Evolutionary conservation across 2,113 vertebrate species (phyloP), one percentile per base, ranked within the genome.

Genomic region (Solea senegalensis): DNA sequence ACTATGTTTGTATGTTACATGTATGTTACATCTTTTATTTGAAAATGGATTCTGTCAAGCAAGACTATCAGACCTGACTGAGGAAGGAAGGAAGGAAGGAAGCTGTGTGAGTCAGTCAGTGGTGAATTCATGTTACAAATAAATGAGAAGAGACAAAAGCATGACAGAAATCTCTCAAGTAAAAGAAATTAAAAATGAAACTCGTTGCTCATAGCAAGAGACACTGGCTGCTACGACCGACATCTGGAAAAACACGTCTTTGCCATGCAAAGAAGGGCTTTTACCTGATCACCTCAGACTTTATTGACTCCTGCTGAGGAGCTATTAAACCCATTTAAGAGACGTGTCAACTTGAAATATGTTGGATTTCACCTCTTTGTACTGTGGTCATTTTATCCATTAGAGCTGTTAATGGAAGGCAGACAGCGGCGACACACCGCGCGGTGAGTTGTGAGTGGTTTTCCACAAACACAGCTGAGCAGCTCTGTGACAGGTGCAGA

Each of bases 371-470:
- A 16, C 9, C 8, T 53, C 14, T 51, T 51, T 76, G 43, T 27
- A 41, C 44, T 48, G 67, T 26, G 46, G 59, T 59, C 21, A 64
- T 73, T 63, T 69, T n/a, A 54, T 6, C 51, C 46, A 57, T 69
- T 69, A 15, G 4, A 49, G 53, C 9, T 49, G 40, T 46, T 65
- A 53, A 41, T 66, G 41, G 15, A 46, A 64, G 41, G 53, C 9
- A 56, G 40, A 3, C 28, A 43, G 15, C 7, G 21, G 16, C 41
- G 45, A 46, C 8, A 60, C 6, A n/a, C 34, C 8, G 2, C 44
- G 44, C 51, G 26, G 63, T 56, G 5, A 58, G 40, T 26, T 26
- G n/a, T 49, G 26, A 49, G 28, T 44, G 1, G 14, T 15, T 73
- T 5, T 73, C 8, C 49, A 9, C 41, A 58, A 48, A 53, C 7